Conservation (phyloP, 23 tunicate species). For the Phallusia fumigata region DNA sequence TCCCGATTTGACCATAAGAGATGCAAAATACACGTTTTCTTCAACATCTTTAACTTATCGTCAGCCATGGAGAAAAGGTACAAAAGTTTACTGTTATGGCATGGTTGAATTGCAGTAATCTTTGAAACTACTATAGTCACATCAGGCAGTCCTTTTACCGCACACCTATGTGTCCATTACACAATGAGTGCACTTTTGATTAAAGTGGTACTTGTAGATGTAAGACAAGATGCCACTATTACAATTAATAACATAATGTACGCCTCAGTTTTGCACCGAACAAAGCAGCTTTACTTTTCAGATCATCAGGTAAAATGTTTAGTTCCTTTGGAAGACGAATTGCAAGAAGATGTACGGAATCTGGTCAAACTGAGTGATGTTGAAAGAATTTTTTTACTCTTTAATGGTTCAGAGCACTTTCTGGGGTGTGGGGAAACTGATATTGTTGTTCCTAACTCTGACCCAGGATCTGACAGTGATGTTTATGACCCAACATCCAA, state of each 20-base stretch:
- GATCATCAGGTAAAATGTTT: neutral
- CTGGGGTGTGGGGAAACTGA: neutral
- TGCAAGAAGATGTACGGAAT: neutral
- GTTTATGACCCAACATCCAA: neutral
- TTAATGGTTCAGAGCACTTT: neutral
- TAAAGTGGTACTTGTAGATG: no score
- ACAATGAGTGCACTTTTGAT: no score
- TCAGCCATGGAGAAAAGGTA: neutral
- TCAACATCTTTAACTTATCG: neutral
- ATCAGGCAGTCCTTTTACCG: no score
- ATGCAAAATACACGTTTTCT: neutral
- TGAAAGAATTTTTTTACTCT: neutral
- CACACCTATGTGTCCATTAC: no score
- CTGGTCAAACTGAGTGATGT: neutral
- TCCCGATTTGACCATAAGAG: neutral
- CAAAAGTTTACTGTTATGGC: no score
- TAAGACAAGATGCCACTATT: no score
- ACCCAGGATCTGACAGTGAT: neutral
- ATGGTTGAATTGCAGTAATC: no score
- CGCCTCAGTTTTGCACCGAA: no score
- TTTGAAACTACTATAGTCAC: no score
- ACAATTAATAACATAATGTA: no score
- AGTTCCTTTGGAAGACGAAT: neutral
- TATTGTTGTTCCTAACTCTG: neutral
- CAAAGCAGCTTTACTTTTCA: neutral